Evolutionary conservation across 30 jellyfish, hydroid and myxozoan species (phyloP).

Genomic region (Aurelia coerulea): DNA sequence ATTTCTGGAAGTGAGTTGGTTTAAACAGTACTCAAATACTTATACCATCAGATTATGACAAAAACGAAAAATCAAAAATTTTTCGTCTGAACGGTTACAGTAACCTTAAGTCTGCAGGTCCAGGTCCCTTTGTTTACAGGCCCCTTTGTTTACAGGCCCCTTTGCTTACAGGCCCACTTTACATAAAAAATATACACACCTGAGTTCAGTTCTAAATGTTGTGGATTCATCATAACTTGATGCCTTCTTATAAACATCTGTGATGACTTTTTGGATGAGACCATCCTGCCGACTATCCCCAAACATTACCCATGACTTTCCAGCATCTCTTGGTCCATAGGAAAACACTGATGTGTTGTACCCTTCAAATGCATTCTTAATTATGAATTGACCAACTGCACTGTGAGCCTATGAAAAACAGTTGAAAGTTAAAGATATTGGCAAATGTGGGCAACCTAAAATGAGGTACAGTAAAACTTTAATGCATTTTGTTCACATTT

Average conservation of each 20-base stretch:
- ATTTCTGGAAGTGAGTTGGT: too few species aligned
- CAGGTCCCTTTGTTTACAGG: too few species aligned
- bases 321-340: conserved; percentile 84
- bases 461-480: too few species aligned
- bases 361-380: conserved; percentile 85
- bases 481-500: too few species aligned
- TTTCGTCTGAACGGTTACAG: too few species aligned
- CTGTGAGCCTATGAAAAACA: conserved; percentile 49
- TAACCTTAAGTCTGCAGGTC: too few species aligned
- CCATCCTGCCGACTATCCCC: conserved; percentile 85
- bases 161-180: too few species aligned
- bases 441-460: too few species aligned
- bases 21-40: too few species aligned
- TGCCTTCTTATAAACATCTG: conserved; percentile 80
- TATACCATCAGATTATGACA: too few species aligned
- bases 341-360: conserved; percentile 87
- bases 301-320: conserved; percentile 79
- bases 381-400: conserved; percentile 63
- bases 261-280: conserved; percentile 52
- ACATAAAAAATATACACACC: conserved; percentile 34
- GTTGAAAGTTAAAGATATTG: neutral
- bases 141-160: too few species aligned
- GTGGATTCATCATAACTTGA: conserved; percentile 79
- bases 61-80: too few species aligned
- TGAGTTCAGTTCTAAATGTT: conserved; percentile 93